Base-by-base conservation (phyloP, 2,113 vertebrate genomes). In the Callorhinus ursinus region DNA sequence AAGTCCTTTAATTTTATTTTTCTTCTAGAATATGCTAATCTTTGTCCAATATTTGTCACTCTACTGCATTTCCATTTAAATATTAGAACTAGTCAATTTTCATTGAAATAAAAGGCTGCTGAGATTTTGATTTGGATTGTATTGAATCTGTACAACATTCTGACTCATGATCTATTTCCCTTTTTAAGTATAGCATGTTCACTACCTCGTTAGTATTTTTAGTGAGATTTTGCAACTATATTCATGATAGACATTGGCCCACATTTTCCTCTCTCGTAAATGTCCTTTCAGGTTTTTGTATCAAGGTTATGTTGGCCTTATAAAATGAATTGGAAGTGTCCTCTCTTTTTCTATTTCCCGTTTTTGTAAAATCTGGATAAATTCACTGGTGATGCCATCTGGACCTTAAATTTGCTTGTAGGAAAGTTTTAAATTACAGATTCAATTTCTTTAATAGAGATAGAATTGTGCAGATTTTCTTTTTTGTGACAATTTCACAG, bases 341-440 rank as follows among this genome's bases (percentile, higher is more conserved):
- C 36, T 89, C 31, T 93, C n/a, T 65, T 94, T 93, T 85, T 94
- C 65, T 84, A 86, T 90, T 89, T 96, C 90, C 31, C 42, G 11
- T 72, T 85, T 96, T 93, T 77, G n/a, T 92, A 87, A 93, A 90
- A 92, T 94, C 90, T 92, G 74, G 85, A 72, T 96, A 93, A 93
- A 93, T 93, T 85, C 74, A 90, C 51, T 71, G n/a, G 15, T 90
- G 42, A 94, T 96, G 49, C 79, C 93, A 94, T 95, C 79, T 85
- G 79, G 91, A 77, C 55, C 49, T 95, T 92, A 33, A 67, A 51
- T 95, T 95, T 93, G 46, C 69, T 83, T 65, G 65, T 84, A 90
- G 49, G 33, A 87, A 96, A 36, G 42, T 79, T 96, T 95, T 93
- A 97, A 93, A 93, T 95, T 93, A 67, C 86, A 83, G 13, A 61